A percentile compares a stretch with the other conserved stretches of the same genome.
Conservation (phyloP, 2,888 invertebrate genomes). For the Leptinotarsa peninsularis region DNA sequence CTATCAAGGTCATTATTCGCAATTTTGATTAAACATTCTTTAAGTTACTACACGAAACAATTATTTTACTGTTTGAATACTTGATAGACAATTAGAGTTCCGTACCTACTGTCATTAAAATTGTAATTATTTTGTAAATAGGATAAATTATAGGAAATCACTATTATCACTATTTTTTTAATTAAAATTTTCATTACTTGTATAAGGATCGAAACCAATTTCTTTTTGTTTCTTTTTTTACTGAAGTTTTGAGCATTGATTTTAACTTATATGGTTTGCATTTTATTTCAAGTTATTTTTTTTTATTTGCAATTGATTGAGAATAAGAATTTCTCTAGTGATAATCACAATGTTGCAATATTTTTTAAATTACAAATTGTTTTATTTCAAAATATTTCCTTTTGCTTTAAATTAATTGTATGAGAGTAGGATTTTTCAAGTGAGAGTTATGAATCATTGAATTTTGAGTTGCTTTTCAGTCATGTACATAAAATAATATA, state of each 20-base stretch:
- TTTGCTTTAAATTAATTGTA: background rate
- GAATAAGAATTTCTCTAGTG: background rate
- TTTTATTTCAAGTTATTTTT: background rate
- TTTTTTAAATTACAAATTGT: background rate
- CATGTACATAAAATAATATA: conserved; percentile 26
- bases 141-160: conserved; percentile 57
- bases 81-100: conserved; percentile 40
- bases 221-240: background rate
- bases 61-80: conserved; percentile 23
- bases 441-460: conserved; percentile 3
- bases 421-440: conserved; percentile 10
- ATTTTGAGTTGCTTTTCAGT: conserved; percentile 21
- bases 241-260: background rate
- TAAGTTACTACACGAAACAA: background rate
- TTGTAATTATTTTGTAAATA: conserved; percentile 64
- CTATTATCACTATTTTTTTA: conserved; percentile 55
- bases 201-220: conserved; percentile 47
- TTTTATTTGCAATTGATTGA: background rate
- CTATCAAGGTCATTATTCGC: background rate
- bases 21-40: background rate
- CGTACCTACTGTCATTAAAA: conserved; percentile 56
- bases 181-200: conserved; percentile 62
- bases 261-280: background rate
- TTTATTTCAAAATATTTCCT: conserved; percentile 3
- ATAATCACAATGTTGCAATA: conserved; percentile 12